These are phyloP conservation scores for Drosophila azteca DNA, from an alignment of 1,140 invertebrate species.

Conservation along the genomic window DNA sequence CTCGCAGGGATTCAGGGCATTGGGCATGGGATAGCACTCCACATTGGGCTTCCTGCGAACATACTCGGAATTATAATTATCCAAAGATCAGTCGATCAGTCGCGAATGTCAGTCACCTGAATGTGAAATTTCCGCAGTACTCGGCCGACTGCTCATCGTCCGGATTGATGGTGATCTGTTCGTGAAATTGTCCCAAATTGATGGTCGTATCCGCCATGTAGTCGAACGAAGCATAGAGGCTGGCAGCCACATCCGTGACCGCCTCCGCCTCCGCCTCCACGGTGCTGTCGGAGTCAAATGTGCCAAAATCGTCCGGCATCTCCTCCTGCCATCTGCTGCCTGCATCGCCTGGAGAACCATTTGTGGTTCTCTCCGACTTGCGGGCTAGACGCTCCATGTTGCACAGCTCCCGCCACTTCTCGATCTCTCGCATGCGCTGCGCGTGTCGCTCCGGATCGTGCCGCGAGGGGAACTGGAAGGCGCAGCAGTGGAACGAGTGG, in stretches of 20 bases:
- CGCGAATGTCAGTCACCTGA: constrained; percentile 43
- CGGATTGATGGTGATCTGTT: constrained; percentile 71
- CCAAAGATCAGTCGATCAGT: background rate
- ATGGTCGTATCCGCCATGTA: constrained; percentile 67
- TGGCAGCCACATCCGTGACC: constrained; percentile 9
- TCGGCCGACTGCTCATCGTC: constrained; percentile 70
- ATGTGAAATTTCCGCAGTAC: constrained; percentile 79
- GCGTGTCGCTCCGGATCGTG: constrained; percentile 89
- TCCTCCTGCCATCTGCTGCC: background rate
- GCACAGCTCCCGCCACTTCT: constrained; percentile 78
- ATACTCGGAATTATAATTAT: no score
- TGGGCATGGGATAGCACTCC: constrained; percentile 90
- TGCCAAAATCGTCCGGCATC: constrained; percentile 25
- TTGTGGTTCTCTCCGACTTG: background rate
- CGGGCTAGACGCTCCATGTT: constrained; percentile 14
- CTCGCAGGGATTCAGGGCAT: constrained; percentile 95
- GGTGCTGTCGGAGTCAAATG: constrained; percentile 5
- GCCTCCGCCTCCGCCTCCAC: background rate
- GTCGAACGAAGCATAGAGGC: constrained; percentile 35
- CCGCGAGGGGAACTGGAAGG: constrained; percentile 91
- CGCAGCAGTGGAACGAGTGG: constrained; percentile 95
- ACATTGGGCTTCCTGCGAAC: constrained; percentile 83
- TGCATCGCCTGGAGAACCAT: background rate
- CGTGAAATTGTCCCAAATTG: constrained; percentile 71
- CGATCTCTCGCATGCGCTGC: constrained; percentile 85